Base-by-base conservation (phyloP, 2,888 invertebrate genomes). In the Timema cristinae region DNA sequence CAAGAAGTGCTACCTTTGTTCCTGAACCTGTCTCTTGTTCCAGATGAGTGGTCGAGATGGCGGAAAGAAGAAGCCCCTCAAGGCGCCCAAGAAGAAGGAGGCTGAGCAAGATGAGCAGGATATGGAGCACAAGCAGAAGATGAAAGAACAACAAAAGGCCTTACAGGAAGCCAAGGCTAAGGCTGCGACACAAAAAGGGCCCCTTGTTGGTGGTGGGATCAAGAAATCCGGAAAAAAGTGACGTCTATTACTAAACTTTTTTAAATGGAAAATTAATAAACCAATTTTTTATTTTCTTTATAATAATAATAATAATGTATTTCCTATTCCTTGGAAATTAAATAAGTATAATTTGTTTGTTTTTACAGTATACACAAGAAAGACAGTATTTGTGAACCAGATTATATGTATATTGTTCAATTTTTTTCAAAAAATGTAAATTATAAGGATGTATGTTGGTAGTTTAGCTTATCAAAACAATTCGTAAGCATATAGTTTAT, bases 191-290 rank as follows among this genome's bases (percentile, higher is more conserved):
- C 91, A 94, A 79, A 95, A 94, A 80, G 97, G 97, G 0, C 97
- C 97, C 0, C 83, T 97, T 67, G 90, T 89, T 72, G 87, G 90
- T 75, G 94, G 95, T 52, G 96, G 96, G 50, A 97, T 97, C 75
- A 97, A 97, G 82, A 97, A 97, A 82, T 96, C 96, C n/a, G 96
- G 96, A 72, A 97, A 96, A 84, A 96, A 96, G 87, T 96, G 88
- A 93, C 71, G 15, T 52, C 11, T 32, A 10, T 50, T 59, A 52
- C 11, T 66, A 63, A 7, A 63, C 47, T 72, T 15, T n/a, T 15
- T 5, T 7, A 6, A 16, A 32, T 15, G 15, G 1, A 9, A 32
- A 63, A 11, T 54, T n/a, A 54, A 54, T 54, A 4, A 54, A 54
- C 11, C 54, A 54, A 54, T 54, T 54, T 11, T 13, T 13, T 13